Evolutionary conservation across 1,140 invertebrate species (phyloP).

Genomic region (Musca domestica): DNA sequence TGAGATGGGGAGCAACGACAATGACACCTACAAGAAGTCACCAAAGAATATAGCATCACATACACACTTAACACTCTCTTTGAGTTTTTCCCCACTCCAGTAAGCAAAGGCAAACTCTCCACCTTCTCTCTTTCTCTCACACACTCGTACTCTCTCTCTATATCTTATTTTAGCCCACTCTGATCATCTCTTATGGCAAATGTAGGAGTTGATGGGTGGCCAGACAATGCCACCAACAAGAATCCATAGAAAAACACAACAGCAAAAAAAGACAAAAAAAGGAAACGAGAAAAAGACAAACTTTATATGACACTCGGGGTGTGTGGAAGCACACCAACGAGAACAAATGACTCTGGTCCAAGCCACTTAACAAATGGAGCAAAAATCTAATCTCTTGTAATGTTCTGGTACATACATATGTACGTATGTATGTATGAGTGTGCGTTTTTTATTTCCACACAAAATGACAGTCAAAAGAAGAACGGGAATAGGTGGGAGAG

Average conservation of each 20-base stretch:
- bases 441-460: background rate
- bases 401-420: constrained; percentile 2
- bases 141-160: too few relatives aligned
- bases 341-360: constrained; percentile 20
- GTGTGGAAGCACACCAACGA: constrained; percentile 19
- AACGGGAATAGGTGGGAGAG: too few relatives aligned
- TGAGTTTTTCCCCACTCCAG: background rate
- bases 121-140: too few relatives aligned
- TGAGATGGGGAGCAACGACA: too few relatives aligned
- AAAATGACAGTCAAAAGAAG: too few relatives aligned
- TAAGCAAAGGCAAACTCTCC: background rate
- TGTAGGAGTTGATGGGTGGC: background rate
- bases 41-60: background rate
- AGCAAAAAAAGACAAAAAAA: background rate
- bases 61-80: background rate
- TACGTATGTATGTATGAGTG: background rate
- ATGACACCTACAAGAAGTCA: background rate
- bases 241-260: too few relatives aligned
- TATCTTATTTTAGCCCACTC: too few relatives aligned
- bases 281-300: constrained; percentile 2
- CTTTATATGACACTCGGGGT: constrained; percentile 21
- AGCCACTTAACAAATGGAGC: constrained; percentile 22
- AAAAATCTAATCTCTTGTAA: constrained; percentile 19
- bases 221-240: too few relatives aligned
- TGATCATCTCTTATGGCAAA: background rate